phyloP scores from a whole-genome alignment of 2,888 invertebrate species.

The Tachina lurida region DNA sequence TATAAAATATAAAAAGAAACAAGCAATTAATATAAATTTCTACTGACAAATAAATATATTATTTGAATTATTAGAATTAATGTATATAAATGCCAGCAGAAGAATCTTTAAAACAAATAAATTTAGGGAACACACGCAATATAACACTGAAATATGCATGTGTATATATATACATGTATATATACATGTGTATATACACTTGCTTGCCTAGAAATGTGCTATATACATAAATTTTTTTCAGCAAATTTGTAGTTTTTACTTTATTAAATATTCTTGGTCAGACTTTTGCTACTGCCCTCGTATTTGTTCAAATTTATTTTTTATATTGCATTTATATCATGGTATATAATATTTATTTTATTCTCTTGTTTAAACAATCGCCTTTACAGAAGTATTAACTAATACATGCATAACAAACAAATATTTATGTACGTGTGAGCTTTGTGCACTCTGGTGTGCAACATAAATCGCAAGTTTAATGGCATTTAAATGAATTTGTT shows the following conservation, averaged over 20 bases:
- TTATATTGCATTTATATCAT: accelerated
- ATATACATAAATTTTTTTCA: too few species aligned
- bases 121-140: background rate
- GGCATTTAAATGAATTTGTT: slow-evolving; percentile 6
- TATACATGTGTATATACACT: too few species aligned
- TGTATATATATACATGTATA: too few species aligned
- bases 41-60: background rate
- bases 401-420: slow-evolving; percentile 25
- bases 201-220: too few species aligned
- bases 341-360: slow-evolving; percentile 30
- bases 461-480: background rate
- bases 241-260: too few species aligned
- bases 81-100: slow-evolving; percentile 29
- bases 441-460: slow-evolving; percentile 1
- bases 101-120: slow-evolving; percentile 12
- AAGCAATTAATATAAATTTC: background rate
- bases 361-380: background rate
- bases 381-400: background rate
- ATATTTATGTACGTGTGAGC: background rate
- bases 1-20: background rate
- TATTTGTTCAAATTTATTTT: background rate
- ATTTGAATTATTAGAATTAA: background rate
- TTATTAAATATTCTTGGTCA: too few species aligned
- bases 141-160: too few species aligned
- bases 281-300: background rate